Evolutionary conservation across 2,113 vertebrate genomes (phyloP).

Genomic region (Pogona vitticeps): DNA sequence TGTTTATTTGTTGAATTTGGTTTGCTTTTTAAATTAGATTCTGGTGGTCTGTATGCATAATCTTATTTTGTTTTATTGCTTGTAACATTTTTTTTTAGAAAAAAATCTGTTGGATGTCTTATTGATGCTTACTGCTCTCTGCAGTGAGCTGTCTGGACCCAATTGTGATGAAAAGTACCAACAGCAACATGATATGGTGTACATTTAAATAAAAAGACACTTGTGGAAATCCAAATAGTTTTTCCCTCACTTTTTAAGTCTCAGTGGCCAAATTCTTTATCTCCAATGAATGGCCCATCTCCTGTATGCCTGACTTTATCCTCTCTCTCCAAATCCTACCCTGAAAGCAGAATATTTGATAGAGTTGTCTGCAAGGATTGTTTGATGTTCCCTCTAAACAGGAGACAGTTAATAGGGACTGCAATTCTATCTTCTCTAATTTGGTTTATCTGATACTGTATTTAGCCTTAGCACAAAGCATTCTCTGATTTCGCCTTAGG

Average conservation of each 20-base stretch:
- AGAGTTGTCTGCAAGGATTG: slow-evolving; percentile 11
- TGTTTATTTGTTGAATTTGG: slow-evolving; percentile 13
- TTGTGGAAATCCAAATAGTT: background rate
- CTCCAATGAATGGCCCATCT: background rate
- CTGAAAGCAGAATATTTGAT: background rate
- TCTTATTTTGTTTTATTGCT: slow-evolving; percentile 39
- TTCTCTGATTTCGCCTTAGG: background rate
- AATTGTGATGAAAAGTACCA: slow-evolving; percentile 15
- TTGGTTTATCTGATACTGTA: slow-evolving; percentile 3
- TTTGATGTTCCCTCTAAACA: slow-evolving; percentile 13
- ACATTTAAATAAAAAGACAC: slow-evolving; percentile 45
- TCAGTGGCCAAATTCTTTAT: background rate
- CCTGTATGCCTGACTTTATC: background rate
- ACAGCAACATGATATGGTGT: slow-evolving; percentile 27
- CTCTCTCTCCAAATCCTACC: background rate
- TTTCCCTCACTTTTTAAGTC: background rate
- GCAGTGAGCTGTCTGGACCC: slow-evolving; percentile 43
- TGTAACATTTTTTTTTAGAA: slow-evolving; percentile 34
- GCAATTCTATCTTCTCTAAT: slow-evolving; percentile 27
- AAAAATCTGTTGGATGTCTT: slow-evolving; percentile 19
- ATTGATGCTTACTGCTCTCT: slow-evolving; percentile 32
- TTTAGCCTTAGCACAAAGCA: slow-evolving; percentile 18
- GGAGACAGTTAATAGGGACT: slow-evolving; percentile 11
- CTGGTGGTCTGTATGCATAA: slow-evolving; percentile 36
- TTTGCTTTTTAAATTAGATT: slow-evolving; percentile 31